phyloP scores from a whole-genome alignment of 2,888 invertebrate species.

The Nyleta sp. region DNA sequence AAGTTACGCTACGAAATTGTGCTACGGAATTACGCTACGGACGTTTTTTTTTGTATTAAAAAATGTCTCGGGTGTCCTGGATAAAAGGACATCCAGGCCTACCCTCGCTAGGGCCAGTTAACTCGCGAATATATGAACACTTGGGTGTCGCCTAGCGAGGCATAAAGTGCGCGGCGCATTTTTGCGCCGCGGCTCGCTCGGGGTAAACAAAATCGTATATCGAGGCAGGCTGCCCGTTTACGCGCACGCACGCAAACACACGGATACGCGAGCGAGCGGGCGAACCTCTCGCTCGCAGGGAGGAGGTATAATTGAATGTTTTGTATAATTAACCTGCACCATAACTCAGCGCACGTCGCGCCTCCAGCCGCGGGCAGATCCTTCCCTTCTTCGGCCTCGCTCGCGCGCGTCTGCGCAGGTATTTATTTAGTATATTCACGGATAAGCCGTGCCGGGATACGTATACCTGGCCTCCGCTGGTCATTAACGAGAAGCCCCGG shows the following conservation, averaged over 20 bases:
- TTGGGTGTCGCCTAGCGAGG: conserved; percentile 6
- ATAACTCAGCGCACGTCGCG: conserved; percentile 82
- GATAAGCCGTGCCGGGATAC: conserved; percentile 66
- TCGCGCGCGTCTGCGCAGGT: conserved; percentile 65
- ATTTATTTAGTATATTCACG: conserved; percentile 75
- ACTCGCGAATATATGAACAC: conserved; percentile 19
- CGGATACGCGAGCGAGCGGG: conserved; percentile 13
- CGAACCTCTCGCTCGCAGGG: conserved; percentile 67
- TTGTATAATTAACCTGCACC: conserved; percentile 83
- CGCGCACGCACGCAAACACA: conserved; percentile 40
- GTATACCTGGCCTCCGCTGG: conserved; percentile 45
- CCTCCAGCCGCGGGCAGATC: conserved; percentile 80
- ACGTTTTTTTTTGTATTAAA: no score
- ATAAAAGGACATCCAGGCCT: no score
- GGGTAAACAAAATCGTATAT: conserved; percentile 45
- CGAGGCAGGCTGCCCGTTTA: conserved; percentile 52
- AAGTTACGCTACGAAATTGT: no score
- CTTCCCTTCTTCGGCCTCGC: conserved; percentile 69
- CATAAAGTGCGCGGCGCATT: no score
- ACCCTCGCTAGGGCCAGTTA: conserved; percentile 3
- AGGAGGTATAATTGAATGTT: conserved; percentile 82
- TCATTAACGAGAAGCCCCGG: no score
- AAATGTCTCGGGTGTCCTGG: no score
- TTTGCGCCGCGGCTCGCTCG: background rate
- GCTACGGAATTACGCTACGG: no score